These are phyloP conservation scores for Drosophila tristis DNA, from an alignment of 1,140 invertebrate species.

Conservation along the genomic window DNA sequence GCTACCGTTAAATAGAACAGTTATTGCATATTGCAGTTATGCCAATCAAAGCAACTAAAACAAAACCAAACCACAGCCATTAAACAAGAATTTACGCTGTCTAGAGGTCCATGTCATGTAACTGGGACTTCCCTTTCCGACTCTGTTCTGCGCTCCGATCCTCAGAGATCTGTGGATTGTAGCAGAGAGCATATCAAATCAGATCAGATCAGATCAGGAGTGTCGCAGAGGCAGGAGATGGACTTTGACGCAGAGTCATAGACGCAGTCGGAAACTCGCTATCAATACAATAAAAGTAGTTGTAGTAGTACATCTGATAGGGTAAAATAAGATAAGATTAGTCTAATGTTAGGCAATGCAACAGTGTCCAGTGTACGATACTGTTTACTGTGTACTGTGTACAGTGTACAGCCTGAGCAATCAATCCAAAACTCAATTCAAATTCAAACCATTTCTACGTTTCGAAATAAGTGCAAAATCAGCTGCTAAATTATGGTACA, in stretches of 20 bases:
- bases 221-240: no score
- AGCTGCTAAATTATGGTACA: slow-evolving; percentile 74
- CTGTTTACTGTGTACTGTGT: background rate
- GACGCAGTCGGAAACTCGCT: slow-evolving; percentile 33
- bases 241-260: no score
- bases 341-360: slow-evolving; percentile 78
- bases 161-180: slow-evolving; percentile 6
- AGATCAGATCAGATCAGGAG: slow-evolving; percentile 8
- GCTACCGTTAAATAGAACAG: slow-evolving; percentile 45
- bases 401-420: slow-evolving; percentile 71
- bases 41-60: slow-evolving; percentile 65
- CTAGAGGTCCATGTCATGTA: slow-evolving; percentile 1
- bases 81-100: slow-evolving; percentile 39
- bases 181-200: slow-evolving; percentile 20
- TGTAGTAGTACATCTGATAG: slow-evolving; percentile 18
- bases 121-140: slow-evolving; percentile 6
- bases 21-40: slow-evolving; percentile 38
- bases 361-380: slow-evolving; percentile 44
- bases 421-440: slow-evolving; percentile 61
- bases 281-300: slow-evolving; percentile 28
- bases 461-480: slow-evolving; percentile 66
- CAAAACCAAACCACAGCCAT: slow-evolving; percentile 72
- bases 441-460: slow-evolving; percentile 74
- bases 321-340: slow-evolving; percentile 46
- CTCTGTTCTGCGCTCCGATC: slow-evolving; percentile 6